phyloP scores from a whole-genome alignment of 2,113 vertebrate genomes.

The Eretmochelys imbricata region DNA sequence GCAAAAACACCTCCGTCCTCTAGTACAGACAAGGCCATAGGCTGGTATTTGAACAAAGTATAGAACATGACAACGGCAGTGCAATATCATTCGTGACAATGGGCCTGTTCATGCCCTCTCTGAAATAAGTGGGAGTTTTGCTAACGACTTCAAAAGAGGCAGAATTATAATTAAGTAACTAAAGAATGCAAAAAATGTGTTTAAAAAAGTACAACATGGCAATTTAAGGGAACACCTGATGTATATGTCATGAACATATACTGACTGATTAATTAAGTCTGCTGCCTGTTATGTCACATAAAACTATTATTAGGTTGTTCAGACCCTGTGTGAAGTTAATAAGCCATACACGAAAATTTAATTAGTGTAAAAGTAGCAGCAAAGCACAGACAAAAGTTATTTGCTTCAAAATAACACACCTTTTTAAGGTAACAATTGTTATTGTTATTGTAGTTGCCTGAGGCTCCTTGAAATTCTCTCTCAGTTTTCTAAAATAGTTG shows the following conservation, averaged over 20 bases:
- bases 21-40: background rate
- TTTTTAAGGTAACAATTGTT: constrained; percentile 64
- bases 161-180: background rate
- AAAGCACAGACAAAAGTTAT: constrained; percentile 35
- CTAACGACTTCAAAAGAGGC: background rate
- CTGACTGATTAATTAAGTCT: background rate
- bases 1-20: constrained; percentile 21
- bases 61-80: background rate
- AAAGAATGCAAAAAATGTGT: background rate
- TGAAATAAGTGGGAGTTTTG: background rate
- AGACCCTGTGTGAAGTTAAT: constrained; percentile 5
- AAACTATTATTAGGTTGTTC: background rate
- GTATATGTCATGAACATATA: background rate
- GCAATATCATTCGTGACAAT: background rate
- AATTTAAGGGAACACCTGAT: background rate
- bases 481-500: constrained; percentile 69
- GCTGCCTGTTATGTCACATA: background rate
- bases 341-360: background rate
- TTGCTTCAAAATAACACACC: constrained; percentile 65
- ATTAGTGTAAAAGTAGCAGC: constrained; percentile 38
- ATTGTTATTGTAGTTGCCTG: constrained; percentile 63
- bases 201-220: background rate
- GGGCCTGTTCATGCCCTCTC: background rate
- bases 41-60: background rate
- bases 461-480: constrained; percentile 50